Percentiles rank a stretch among this genome's conserved stretches.
phyloP scores from a whole-genome alignment of 2,797 vertebrate genomes.

The Parauchenoglanis punctatus region DNA sequence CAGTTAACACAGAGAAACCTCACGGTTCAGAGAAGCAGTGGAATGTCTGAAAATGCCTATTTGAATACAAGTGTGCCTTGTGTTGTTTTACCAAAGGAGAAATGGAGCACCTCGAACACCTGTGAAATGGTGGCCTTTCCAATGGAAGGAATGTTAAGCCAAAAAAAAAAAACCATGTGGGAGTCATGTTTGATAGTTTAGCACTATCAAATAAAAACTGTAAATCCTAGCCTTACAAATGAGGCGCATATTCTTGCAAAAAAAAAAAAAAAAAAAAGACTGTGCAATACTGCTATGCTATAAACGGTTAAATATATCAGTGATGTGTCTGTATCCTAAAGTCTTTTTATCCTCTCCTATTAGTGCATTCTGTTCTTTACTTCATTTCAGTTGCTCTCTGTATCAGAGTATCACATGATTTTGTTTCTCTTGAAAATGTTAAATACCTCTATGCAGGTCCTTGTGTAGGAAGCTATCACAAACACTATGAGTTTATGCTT shows the following conservation, averaged over 20 bases:
- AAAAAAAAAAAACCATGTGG: not conserved
- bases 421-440: slow-evolving; percentile 40
- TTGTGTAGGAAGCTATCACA: not conserved
- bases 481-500: not conserved
- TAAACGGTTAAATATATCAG: slow-evolving; percentile 17
- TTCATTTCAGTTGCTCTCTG: slow-evolving; percentile 62
- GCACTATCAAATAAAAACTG: slow-evolving; percentile 4
- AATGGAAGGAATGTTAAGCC: slow-evolving; percentile 21
- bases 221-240: not conserved
- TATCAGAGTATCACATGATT: slow-evolving; percentile 70
- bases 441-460: slow-evolving; percentile 23
- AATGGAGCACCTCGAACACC: not conserved
- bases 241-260: not conserved
- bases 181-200: slow-evolving; percentile 6
- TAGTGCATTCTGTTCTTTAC: slow-evolving; percentile 17
- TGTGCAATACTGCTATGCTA: not conserved
- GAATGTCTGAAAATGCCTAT: not conserved
- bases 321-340: not conserved
- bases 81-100: not conserved
- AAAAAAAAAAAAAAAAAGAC: not conserved
- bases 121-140: slow-evolving; percentile 3
- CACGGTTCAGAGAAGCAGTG: slow-evolving; percentile 14
- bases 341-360: not conserved
- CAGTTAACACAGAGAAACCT: not conserved
- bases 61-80: not conserved